Evolutionary conservation across 2,888 invertebrate genomes (phyloP).

Genomic region (Lepidochrysops patricia): DNA sequence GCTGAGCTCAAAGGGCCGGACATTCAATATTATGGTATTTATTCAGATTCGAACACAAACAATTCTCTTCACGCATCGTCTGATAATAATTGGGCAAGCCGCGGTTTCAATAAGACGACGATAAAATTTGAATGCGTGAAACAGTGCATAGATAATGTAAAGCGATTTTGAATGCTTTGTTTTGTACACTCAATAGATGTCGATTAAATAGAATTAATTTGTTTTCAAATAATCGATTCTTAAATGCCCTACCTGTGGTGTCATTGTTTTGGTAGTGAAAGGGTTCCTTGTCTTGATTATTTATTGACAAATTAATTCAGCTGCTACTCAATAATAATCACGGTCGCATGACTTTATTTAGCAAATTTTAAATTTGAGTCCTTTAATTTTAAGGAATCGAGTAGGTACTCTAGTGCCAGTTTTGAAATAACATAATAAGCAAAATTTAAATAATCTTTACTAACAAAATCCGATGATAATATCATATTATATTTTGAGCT

Average conservation of each 20-base stretch:
- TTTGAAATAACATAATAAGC: too few species aligned
- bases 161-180: conserved; percentile 45
- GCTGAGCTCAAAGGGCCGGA: conserved; percentile 52
- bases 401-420: too few species aligned
- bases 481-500: not conserved
- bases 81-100: conserved; percentile 72
- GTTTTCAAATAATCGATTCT: conserved; percentile 32
- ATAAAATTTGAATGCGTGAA: conserved; percentile 61
- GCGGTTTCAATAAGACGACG: conserved; percentile 64
- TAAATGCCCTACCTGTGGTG: conserved; percentile 16
- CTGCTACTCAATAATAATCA: not conserved
- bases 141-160: conserved; percentile 55
- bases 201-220: conserved; percentile 39
- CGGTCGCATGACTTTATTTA: not conserved
- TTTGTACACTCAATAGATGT: conserved; percentile 28
- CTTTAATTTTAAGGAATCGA: conserved; percentile 2
- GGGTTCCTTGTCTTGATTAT: conserved; percentile 25
- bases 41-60: conserved; percentile 68
- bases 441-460: too few species aligned
- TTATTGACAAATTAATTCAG: conserved; percentile 12
- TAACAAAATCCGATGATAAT: too few species aligned
- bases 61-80: conserved; percentile 71
- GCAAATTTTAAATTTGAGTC: not conserved
- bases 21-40: conserved; percentile 73
- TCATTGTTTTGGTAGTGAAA: conserved; percentile 18